These are phyloP conservation scores for Sula dactylatra DNA, from an alignment of 2,113 vertebrate genomes.

Conservation along the genomic window DNA sequence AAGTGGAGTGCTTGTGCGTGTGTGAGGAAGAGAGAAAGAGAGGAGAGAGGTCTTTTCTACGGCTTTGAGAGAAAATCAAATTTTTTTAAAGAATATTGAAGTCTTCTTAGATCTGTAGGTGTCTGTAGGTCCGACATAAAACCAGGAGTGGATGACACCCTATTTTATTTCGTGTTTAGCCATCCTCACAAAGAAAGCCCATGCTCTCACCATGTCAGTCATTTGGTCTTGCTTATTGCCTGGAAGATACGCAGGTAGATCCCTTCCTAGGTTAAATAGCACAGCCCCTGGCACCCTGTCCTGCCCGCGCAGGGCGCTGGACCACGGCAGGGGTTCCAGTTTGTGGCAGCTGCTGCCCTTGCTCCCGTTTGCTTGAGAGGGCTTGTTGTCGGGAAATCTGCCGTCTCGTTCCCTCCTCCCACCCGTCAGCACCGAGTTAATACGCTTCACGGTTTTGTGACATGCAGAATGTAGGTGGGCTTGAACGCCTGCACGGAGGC, in stretches of 20 bases:
- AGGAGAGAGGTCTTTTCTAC: background rate
- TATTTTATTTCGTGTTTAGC: background rate
- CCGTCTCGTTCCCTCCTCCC: background rate
- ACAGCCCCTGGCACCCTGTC: background rate
- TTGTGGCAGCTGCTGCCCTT: background rate
- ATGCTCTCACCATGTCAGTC: fast-evolving
- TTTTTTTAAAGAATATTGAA: background rate
- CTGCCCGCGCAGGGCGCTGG: background rate
- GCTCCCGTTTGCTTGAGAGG: background rate
- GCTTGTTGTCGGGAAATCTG: background rate
- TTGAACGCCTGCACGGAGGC: fast-evolving
- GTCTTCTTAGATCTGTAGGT: background rate
- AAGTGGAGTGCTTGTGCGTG: background rate
- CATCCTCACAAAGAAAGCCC: background rate
- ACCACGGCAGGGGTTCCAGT: background rate
- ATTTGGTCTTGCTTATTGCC: background rate
- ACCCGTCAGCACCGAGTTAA: fast-evolving
- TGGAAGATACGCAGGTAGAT: background rate
- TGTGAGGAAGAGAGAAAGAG: background rate
- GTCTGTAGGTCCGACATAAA: background rate
- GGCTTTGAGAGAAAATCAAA: background rate
- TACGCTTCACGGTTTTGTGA: fast-evolving
- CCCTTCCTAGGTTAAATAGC: fast-evolving
- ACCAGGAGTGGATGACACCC: background rate
- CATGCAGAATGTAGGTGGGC: background rate